phyloP scores from a whole-genome alignment of 2,797 vertebrate genomes.

The Megaceryle alcyon region DNA sequence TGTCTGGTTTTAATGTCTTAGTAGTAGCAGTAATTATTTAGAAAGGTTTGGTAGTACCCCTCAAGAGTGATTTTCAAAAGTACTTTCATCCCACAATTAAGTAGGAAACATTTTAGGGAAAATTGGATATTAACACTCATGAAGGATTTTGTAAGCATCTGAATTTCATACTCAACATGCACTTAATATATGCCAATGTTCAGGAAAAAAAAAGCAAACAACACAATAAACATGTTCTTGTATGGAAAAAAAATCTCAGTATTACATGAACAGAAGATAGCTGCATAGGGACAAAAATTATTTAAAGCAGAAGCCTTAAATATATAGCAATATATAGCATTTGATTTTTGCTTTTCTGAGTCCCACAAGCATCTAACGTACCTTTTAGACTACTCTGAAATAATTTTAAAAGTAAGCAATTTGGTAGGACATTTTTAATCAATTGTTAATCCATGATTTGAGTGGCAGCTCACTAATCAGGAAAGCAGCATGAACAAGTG shows the following conservation, averaged over 20 bases:
- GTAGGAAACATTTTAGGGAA: not conserved
- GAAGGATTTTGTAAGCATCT: not conserved
- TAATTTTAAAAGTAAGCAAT: constrained; percentile 8
- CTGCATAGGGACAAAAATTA: not conserved
- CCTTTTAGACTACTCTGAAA: not conserved
- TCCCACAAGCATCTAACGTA: not conserved
- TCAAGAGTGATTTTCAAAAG: not conserved
- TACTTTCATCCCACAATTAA: not conserved
- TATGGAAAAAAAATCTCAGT: not conserved
- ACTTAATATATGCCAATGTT: not conserved
- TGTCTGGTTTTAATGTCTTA: not conserved
- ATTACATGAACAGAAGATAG: not conserved
- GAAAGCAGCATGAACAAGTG: constrained; percentile 47
- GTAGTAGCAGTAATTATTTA: not conserved
- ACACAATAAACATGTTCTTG: not conserved
- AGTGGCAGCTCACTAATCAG: constrained; percentile 53
- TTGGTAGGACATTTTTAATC: constrained; percentile 21
- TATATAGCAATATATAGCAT: not conserved
- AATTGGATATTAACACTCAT: not conserved
- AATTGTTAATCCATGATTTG: constrained; percentile 32
- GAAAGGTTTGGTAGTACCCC: not conserved
- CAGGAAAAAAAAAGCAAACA: not conserved
- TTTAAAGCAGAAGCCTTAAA: not conserved
- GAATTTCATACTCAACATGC: not conserved
- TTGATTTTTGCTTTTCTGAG: constrained; percentile 12